Percentiles rank a stretch among this genome's conserved stretches.
Conservation (phyloP, 2,797 vertebrate genomes). For the Rhynchonycteris naso region DNA sequence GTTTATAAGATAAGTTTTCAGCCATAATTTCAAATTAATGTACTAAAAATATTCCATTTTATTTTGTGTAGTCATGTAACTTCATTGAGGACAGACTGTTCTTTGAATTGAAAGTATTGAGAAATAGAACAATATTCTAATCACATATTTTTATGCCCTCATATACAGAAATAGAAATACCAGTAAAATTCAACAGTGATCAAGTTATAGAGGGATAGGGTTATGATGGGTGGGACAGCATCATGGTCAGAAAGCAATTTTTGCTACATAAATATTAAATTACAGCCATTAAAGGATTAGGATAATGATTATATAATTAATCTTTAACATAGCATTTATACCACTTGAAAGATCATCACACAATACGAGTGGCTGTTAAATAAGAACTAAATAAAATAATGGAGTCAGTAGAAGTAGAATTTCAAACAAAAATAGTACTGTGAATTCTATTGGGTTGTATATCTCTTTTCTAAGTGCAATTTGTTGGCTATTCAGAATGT, state of each 20-base stretch:
- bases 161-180: conserved; percentile 32
- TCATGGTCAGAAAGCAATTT: background rate
- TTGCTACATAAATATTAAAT: background rate
- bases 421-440: conserved; percentile 10
- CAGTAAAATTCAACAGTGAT: conserved; percentile 14
- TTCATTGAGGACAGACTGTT: background rate
- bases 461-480: background rate
- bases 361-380: background rate
- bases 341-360: background rate
- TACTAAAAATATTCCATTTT: background rate
- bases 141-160: conserved; percentile 33
- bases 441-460: background rate
- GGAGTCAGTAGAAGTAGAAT: background rate
- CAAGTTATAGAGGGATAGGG: conserved; percentile 10
- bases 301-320: background rate
- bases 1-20: background rate
- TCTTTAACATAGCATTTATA: background rate
- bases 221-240: background rate
- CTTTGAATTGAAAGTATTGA: conserved; percentile 23
- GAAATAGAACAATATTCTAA: conserved; percentile 37
- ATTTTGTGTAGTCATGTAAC: conserved; percentile 39
- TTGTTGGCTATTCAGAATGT: background rate
- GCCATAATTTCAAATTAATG: conserved; percentile 32
- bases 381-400: conserved; percentile 34
- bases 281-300: background rate